These are phyloP conservation scores for Trisateles emortualis DNA, from an alignment of 2,888 invertebrate genomes.

Conservation along the genomic window DNA sequence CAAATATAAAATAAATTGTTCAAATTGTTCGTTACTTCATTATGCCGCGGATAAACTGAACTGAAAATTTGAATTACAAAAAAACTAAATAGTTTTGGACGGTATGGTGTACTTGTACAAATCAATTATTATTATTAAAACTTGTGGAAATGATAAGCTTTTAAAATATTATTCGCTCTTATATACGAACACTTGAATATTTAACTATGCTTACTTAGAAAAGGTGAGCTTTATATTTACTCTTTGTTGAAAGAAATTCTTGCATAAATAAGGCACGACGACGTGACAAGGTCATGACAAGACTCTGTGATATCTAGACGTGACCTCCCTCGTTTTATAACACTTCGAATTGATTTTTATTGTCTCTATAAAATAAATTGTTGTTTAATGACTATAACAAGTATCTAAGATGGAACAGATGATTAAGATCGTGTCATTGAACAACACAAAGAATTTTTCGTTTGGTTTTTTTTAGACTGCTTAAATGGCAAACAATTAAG, in stretches of 20 bases:
- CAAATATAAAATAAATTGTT: no score
- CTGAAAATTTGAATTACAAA: no score
- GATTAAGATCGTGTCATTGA: not conserved
- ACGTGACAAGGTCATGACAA: conserved; percentile 25
- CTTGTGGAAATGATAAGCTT: not conserved
- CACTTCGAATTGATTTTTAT: conserved; percentile 15
- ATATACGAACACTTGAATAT: not conserved
- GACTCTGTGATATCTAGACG: conserved; percentile 10
- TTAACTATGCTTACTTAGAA: conserved; percentile 6
- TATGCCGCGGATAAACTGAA: no score
- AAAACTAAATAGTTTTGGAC: not conserved
- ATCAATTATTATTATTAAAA: not conserved
- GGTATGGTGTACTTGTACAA: not conserved
- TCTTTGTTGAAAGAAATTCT: conserved; percentile 47
- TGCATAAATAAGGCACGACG: conserved; percentile 43
- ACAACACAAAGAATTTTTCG: not conserved
- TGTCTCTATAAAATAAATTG: conserved; percentile 6
- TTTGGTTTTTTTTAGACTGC: no score
- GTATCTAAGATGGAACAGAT: conserved; percentile 1
- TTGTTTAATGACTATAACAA: not conserved
- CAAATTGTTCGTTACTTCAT: no score
- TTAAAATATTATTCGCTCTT: not conserved
- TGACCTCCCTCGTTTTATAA: conserved; percentile 34
- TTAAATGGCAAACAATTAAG: no score
- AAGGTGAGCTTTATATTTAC: conserved; percentile 16